phyloP scores from a whole-genome alignment of 1,140 invertebrate genomes.

The Ptiloglossa arizonensis region DNA sequence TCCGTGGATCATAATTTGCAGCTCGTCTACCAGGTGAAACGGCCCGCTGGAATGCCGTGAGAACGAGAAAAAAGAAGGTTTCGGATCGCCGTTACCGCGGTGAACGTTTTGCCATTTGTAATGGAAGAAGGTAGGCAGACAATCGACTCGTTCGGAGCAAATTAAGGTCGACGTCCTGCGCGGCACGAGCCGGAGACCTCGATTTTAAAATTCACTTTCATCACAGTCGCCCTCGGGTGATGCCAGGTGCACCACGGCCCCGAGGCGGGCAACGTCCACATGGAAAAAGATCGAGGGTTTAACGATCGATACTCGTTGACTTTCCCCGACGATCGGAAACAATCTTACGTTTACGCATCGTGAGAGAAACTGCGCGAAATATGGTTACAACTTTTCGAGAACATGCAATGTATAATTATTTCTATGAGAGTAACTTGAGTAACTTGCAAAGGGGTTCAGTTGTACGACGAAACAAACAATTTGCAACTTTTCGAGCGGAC shows the following conservation, averaged over 20 bases:
- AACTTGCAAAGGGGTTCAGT: no score
- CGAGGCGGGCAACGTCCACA: not conserved
- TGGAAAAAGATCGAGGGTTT: not conserved
- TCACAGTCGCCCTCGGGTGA: slow-evolving; percentile 33
- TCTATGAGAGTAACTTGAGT: no score
- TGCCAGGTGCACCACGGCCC: slow-evolving; percentile 34
- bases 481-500: no score
- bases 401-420: no score
- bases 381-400: no score
- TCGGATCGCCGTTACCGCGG: not conserved
- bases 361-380: no score
- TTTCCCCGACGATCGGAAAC: no score
- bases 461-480: no score
- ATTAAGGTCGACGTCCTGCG: slow-evolving; percentile 60
- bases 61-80: slow-evolving; percentile 42
- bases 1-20: slow-evolving; percentile 38
- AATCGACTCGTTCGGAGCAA: slow-evolving; percentile 47
- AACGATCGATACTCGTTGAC: not conserved
- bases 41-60: slow-evolving; percentile 36
- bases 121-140: slow-evolving; percentile 52
- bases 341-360: no score
- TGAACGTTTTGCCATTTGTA: slow-evolving; percentile 45
- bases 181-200: slow-evolving; percentile 43
- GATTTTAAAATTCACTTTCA: slow-evolving; percentile 66
- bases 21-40: slow-evolving; percentile 9